Evolutionary conservation across 2,113 vertebrate species (phyloP), one percentile per base, ranked within the genome.

Genomic region (Spea bombifrons): DNA sequence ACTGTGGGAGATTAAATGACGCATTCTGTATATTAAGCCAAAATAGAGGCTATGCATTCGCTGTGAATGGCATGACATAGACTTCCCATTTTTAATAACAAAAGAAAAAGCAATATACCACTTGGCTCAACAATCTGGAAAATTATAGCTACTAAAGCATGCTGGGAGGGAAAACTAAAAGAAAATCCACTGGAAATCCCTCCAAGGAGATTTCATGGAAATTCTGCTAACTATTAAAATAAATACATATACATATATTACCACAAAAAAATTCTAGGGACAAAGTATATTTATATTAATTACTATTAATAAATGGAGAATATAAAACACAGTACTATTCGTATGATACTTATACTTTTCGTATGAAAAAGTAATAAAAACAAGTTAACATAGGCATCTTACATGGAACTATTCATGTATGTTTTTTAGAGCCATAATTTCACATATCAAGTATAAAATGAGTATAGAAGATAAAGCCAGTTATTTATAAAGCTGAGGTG

Each of bases 31-130:
- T 48, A 47, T 68, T 68, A 68, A 68, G 66, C 66, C 66, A 68
- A 68, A 68, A 68, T 30, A 64, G 5, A 17, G 61, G n/a, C 17
- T 64, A 15, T 16, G 17, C 61, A 64, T 16, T 17, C 61, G 3
- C 5, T 47, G 47, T 47, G 47, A 46, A 70, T 70, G n/a, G 67
- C 49, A n/a, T 50, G 67, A 50, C 48, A 48, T 48, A 7, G 8
- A 70, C 47, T 50, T 68, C 15, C 46, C 8, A 48, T 48, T 70
- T 68, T 68, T 47, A 43, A 45, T 50, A 70, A 70, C 47, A 50
- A 70, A 70, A 68, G 45, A 47, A 68, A 30, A 68, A 68, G 66
- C 45, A 68, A 50, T 70, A 50, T 49, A 70, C 67, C 48, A 70
- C 5, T 70, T 70, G 67, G 67, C 67, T 70, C 67, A 50, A 50